Evolutionary conservation across 2,797 vertebrate species (phyloP).

Genomic region (Scyliorhinus canicula): DNA sequence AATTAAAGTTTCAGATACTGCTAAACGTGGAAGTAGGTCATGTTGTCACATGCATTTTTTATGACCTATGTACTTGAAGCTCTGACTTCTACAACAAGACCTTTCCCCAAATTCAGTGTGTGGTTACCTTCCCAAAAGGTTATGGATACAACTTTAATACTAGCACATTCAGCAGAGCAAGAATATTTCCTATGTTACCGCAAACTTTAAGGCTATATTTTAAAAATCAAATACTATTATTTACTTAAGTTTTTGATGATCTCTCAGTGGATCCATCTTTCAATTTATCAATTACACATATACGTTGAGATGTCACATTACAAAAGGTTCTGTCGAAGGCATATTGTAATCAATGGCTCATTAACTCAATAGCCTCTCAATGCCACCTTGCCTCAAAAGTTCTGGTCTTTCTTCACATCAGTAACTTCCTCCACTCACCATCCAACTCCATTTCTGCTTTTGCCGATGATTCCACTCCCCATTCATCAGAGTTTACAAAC

Average conservation of each 20-base stretch:
- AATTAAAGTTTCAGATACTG: not conserved
- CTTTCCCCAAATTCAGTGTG: not conserved
- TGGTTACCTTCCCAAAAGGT: not conserved
- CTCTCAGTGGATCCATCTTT: not conserved
- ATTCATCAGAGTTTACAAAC: not conserved
- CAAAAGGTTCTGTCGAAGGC: not conserved
- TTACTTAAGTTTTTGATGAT: not conserved
- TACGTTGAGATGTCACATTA: not conserved
- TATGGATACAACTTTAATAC: not conserved
- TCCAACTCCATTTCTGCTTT: not conserved
- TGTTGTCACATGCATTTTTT: not conserved
- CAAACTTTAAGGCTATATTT: not conserved
- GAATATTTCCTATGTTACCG: not conserved
- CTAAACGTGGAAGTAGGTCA: not conserved
- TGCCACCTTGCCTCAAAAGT: too few species aligned
- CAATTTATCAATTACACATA: not conserved
- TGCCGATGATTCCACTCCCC: not conserved
- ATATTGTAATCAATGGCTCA: not conserved
- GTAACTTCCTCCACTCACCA: not conserved
- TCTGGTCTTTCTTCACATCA: not conserved
- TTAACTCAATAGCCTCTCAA: not conserved
- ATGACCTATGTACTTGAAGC: not conserved
- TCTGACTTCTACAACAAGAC: not conserved
- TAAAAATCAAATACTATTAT: not conserved
- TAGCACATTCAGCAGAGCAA: not conserved